These are phyloP conservation scores for Eupithecia exiguata DNA, from an alignment of 2,888 invertebrate genomes.

Conservation along the genomic window DNA sequence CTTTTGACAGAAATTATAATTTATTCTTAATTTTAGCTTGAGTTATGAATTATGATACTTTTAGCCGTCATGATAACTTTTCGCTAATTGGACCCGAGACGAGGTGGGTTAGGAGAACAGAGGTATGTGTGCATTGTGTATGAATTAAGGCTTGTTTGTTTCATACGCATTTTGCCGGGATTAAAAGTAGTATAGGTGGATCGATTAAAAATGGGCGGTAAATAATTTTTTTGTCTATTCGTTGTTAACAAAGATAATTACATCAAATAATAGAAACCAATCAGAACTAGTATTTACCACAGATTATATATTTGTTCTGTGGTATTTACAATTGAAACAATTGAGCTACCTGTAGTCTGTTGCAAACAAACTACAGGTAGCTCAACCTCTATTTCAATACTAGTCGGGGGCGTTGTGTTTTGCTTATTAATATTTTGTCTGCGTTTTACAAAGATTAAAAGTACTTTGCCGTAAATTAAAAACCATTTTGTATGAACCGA, in stretches of 20 bases:
- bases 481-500: no score
- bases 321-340: no score
- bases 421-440: background rate
- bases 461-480: background rate
- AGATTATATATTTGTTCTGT: no score
- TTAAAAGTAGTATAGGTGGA: background rate
- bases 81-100: background rate
- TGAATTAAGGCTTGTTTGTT: no score
- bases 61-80: background rate
- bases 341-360: no score
- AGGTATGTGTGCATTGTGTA: background rate
- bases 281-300: no score
- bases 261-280: no score
- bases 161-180: background rate
- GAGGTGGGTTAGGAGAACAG: background rate
- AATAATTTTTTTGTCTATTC: no score
- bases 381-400: no score
- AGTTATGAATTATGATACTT: background rate
- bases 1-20: conserved; percentile 53
- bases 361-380: no score
- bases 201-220: background rate
- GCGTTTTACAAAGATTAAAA: background rate
- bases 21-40: conserved; percentile 15
- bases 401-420: no score
- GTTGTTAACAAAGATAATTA: no score